These are phyloP conservation scores for Microcebus murinus DNA, from an alignment of 2,113 vertebrate species.

Conservation along the genomic window DNA sequence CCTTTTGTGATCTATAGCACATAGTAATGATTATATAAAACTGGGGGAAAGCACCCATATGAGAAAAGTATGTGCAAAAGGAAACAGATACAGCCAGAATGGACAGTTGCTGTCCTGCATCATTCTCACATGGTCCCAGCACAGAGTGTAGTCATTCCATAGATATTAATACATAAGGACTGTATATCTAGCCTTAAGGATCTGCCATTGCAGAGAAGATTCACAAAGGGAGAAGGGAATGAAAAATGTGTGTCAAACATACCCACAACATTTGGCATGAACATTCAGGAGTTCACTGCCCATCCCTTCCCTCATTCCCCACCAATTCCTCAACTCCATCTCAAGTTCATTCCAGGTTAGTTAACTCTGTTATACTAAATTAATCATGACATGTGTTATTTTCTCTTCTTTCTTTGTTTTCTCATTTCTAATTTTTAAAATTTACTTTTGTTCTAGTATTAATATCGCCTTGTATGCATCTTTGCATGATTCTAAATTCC, in stretches of 20 bases:
- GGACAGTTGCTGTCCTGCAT: background rate
- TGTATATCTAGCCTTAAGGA: background rate
- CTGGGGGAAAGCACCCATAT: background rate
- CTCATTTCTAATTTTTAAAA: background rate
- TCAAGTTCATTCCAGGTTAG: background rate
- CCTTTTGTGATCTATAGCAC: background rate
- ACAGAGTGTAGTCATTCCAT: background rate
- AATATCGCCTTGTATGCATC: background rate
- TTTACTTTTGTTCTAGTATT: background rate
- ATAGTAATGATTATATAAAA: background rate
- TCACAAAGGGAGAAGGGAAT: background rate
- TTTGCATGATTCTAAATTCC: background rate
- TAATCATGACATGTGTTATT: background rate
- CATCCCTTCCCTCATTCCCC: background rate
- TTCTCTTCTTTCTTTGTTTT: background rate
- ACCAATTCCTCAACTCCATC: background rate
- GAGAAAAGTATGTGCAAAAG: background rate
- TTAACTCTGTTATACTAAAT: background rate
- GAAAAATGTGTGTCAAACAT: background rate
- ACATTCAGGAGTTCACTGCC: background rate
- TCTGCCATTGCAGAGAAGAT: background rate
- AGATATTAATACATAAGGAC: background rate
- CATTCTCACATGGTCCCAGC: background rate
- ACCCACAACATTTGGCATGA: background rate
- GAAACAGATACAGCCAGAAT: background rate